Evolutionary conservation across 2,797 vertebrate genomes (phyloP), one percentile per base, ranked within the genome.

Genomic region (Clamator glandarius): DNA sequence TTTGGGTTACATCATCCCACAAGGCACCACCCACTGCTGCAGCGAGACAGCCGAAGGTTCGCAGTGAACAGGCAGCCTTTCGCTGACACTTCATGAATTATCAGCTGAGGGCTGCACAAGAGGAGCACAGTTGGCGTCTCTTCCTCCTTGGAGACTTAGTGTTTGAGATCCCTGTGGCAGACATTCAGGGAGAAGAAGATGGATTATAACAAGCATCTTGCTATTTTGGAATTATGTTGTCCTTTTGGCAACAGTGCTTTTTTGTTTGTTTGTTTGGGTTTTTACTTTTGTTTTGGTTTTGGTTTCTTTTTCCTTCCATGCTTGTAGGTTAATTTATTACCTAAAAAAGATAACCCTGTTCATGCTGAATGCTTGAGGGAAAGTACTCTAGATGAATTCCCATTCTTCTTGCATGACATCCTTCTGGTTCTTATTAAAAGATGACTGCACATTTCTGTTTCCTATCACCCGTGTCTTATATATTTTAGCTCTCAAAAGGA

Each of bases 11-110:
- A 81, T 96, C 96, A 96, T 91, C 59, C 29, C 59, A 17, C 67
- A 69, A 81, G 83, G 84, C 82, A 91, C 94, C 92, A 94, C 91
- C 89, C 92, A 87, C 75, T 82, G 73, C 68, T 83, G 41, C 44
- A 78, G 94, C 81, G n/a, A n/a, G n/a, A n/a, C n/a, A n/a, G n/a
- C n/a, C 64, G 2, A 44, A 61, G 84, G 83, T 94, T 93, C 2
- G 0, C 4, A 1, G 69, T 0, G 0, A 87, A 42, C 82, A 72
- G 72, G 46, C 46, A 1, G 64, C 64, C 76, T 89, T 90, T 87
- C 75, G 67, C 51, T 84, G 94, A 95, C 92, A 89, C 91, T 87
- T 92, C 84, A 89, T 95, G 96, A 96, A 95, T 94, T 93, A 96
- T 77, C 3, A 25, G 54, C 91, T 61, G 70, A 87, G 52, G 78